Conservation (phyloP, 2,113 vertebrate species). For the Brienomyrus brachyistius region DNA sequence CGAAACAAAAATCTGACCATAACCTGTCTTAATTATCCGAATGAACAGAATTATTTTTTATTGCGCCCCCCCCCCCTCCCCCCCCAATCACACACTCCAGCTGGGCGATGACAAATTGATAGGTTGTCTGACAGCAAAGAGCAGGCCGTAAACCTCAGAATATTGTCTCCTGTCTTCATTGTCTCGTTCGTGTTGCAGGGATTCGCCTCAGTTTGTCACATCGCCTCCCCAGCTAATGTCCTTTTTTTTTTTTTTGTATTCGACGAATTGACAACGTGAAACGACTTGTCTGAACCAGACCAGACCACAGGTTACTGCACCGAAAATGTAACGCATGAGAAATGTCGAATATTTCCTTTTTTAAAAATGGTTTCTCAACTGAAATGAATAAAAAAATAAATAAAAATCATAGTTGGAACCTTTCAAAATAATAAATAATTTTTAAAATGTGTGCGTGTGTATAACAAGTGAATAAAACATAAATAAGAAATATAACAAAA, state of each 20-base stretch:
- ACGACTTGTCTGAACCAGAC: constrained; percentile 55
- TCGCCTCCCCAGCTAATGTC: constrained; percentile 42
- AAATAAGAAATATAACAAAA: not conserved
- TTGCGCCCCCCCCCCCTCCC: not conserved
- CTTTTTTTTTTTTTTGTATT: constrained; percentile 55
- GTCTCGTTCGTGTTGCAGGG: constrained; percentile 40
- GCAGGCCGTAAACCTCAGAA: constrained; percentile 10
- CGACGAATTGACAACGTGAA: constrained; percentile 62
- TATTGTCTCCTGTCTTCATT: constrained; percentile 34
- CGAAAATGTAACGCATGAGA: constrained; percentile 47
- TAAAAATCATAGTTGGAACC: not conserved
- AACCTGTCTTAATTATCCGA: not conserved
- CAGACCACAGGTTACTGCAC: constrained; percentile 50
- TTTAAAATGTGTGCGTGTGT: not conserved
- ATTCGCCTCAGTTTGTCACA: constrained; percentile 53
- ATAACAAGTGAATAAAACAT: not conserved
- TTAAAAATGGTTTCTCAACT: constrained; percentile 13
- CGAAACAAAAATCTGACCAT: not conserved
- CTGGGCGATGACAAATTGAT: not conserved
- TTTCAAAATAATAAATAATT: not conserved
- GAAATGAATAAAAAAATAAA: constrained; percentile 5
- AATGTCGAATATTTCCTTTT: constrained; percentile 27
- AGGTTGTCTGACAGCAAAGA: not conserved
- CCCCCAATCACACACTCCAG: not conserved
- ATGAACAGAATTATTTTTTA: not conserved